Conservation (phyloP, 92 coral and sea anemone genomes). For the Porites cylindrica region DNA sequence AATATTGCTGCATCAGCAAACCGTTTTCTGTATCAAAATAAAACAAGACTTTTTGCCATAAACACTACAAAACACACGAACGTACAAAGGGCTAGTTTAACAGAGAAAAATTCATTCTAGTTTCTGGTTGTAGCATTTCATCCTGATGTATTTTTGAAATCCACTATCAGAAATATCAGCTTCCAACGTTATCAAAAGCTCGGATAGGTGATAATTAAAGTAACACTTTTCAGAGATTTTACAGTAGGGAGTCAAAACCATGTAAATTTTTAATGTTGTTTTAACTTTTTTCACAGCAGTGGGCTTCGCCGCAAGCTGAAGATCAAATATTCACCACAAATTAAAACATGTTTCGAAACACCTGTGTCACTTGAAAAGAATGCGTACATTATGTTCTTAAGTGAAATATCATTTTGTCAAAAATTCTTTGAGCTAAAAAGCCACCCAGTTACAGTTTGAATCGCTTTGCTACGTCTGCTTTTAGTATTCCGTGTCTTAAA, state of each 20-base stretch:
- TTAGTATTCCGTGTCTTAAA: background rate
- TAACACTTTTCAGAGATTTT: conserved; percentile 47
- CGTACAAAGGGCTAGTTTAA: background rate
- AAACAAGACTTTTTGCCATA: background rate
- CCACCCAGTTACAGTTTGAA: conserved; percentile 35
- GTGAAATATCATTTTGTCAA: conserved; percentile 55
- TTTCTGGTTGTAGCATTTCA: background rate
- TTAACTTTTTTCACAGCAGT: conserved; percentile 21
- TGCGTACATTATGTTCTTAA: background rate
- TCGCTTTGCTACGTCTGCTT: background rate
- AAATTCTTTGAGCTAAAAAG: conserved; percentile 40
- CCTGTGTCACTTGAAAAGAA: conserved; percentile 33
- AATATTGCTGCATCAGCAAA: conserved; percentile 25
- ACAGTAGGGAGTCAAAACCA: conserved; percentile 43
- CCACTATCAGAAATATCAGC: conserved; percentile 15
- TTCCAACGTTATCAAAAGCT: background rate
- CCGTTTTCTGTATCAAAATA: background rate
- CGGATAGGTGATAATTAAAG: conserved; percentile 53
- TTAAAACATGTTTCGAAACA: conserved; percentile 23
- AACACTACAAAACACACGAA: background rate
- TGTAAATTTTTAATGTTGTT: conserved; percentile 45
- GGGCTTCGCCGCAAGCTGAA: conserved; percentile 25
- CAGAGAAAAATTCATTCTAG: background rate
- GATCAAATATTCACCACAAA: conserved; percentile 30
- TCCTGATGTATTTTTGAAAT: background rate